These are phyloP conservation scores for Callopanchax toddi DNA, from an alignment of 2,113 vertebrate species.

Conservation along the genomic window DNA sequence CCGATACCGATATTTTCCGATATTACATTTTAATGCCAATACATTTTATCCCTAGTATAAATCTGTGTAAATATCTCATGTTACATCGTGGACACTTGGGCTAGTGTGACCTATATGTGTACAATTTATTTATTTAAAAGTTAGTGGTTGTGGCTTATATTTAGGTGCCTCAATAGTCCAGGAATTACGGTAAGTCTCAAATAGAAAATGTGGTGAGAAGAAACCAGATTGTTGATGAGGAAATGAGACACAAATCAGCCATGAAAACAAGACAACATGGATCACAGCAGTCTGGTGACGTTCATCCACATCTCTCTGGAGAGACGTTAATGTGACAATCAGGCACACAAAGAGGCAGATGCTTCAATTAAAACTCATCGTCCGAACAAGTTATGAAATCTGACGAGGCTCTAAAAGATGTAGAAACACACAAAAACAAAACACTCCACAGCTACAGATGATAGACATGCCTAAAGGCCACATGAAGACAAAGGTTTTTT, in stretches of 20 bases:
- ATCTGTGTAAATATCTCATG: too few relatives aligned
- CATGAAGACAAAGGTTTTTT: not conserved
- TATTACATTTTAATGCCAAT: too few relatives aligned
- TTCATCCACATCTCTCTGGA: conserved; percentile 7
- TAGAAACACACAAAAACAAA: conserved; percentile 7
- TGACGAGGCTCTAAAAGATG: too few relatives aligned
- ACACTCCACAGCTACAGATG: not conserved
- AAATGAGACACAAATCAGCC: not conserved
- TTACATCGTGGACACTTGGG: too few relatives aligned
- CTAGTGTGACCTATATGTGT: too few relatives aligned
- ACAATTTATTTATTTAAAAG: too few relatives aligned
- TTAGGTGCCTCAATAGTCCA: too few relatives aligned
- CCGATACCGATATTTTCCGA: too few relatives aligned
- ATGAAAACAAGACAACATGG: conserved; percentile 4
- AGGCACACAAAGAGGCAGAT: conserved; percentile 21
- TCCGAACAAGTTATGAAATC: too few relatives aligned
- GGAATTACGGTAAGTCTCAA: too few relatives aligned
- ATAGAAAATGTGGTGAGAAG: not conserved
- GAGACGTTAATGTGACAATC: conserved; percentile 27
- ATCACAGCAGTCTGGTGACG: not conserved
- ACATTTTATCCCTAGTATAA: too few relatives aligned
- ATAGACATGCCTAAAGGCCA: conserved; percentile 3
- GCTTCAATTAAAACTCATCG: conserved; percentile 47
- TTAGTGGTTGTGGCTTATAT: too few relatives aligned
- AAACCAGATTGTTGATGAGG: not conserved